Conservation (phyloP, 2,888 invertebrate genomes). For the Nemotelus nigrinus region DNA sequence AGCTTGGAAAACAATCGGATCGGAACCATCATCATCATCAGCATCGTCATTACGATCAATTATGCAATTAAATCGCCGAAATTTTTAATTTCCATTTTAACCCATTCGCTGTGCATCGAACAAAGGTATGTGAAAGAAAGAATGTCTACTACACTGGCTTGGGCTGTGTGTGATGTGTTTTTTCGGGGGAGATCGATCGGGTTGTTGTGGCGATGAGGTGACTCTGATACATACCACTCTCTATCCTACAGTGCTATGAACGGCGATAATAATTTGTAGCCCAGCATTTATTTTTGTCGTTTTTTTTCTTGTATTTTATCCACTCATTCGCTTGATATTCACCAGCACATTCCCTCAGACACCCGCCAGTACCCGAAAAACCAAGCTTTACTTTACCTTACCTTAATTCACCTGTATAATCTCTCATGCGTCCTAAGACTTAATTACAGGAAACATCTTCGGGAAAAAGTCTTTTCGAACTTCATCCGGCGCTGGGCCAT, state of each 20-base stretch:
- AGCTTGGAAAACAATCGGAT: conserved; percentile 38
- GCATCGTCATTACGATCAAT: conserved; percentile 42
- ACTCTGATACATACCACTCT: background rate
- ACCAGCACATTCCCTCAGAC: background rate
- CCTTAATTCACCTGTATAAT: conserved; percentile 26
- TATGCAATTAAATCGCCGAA: conserved; percentile 41
- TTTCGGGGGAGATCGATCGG: too few species aligned
- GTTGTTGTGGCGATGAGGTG: background rate
- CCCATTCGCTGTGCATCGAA: conserved; percentile 13
- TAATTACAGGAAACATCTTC: conserved; percentile 41
- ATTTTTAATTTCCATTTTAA: conserved; percentile 39
- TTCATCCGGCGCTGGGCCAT: background rate
- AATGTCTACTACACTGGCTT: conserved; percentile 10
- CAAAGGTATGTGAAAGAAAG: conserved; percentile 19
- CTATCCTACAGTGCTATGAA: conserved; percentile 19
- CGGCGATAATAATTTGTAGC: conserved; percentile 40
- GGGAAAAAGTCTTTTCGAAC: background rate
- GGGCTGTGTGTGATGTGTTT: background rate
- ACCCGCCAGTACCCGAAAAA: background rate
- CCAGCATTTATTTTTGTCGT: conserved; percentile 19
- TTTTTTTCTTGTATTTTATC: background rate
- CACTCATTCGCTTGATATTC: background rate
- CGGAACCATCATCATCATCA: conserved; percentile 41
- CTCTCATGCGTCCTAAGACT: conserved; percentile 26
- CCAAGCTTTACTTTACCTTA: background rate